These are phyloP conservation scores for Drosophila anomalipes DNA, from an alignment of 2,888 invertebrate species.

Conservation along the genomic window DNA sequence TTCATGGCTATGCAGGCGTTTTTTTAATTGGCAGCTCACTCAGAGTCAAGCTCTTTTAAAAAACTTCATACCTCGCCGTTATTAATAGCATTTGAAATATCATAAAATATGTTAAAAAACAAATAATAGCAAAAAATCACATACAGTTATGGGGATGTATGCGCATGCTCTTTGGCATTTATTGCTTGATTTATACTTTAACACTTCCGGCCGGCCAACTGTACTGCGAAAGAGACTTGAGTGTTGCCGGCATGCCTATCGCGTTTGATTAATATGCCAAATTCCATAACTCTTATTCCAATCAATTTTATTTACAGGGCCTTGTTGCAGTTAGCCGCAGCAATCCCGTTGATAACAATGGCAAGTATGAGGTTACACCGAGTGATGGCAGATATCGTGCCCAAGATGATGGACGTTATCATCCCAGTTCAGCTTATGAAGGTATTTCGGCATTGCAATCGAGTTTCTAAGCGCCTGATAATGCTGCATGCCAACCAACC, in stretches of 20 bases:
- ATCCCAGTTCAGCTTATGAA: constrained; percentile 71
- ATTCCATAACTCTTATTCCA: constrained; percentile 7
- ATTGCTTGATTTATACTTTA: constrained; percentile 24
- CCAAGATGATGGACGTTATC: constrained; percentile 78
- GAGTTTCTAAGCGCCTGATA: constrained; percentile 25
- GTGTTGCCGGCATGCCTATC: constrained; percentile 1
- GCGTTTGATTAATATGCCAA: constrained; percentile 25
- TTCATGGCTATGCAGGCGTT: constrained; percentile 53
- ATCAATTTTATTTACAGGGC: constrained; percentile 56
- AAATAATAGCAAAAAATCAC: constrained; percentile 10
- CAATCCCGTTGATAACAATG: constrained; percentile 74
- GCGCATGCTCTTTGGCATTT: constrained; percentile 46
- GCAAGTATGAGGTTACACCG: constrained; percentile 83
- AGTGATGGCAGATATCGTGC: constrained; percentile 80
- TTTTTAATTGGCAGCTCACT: constrained; percentile 16
- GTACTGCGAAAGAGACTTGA: constrained; percentile 31
- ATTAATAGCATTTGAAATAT: constrained; percentile 50
- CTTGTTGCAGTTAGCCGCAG: constrained; percentile 75
- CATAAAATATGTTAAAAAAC: constrained; percentile 36
- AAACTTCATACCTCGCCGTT: constrained; percentile 31
- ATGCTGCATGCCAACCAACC: constrained; percentile 35
- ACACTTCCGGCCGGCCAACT: constrained; percentile 52
- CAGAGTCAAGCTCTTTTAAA: constrained; percentile 33
- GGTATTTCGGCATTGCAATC: constrained; percentile 76
- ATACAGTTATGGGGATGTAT: constrained; percentile 21